Conservation (phyloP, 2,888 invertebrate genomes). For the Napeogenes sylphis region DNA sequence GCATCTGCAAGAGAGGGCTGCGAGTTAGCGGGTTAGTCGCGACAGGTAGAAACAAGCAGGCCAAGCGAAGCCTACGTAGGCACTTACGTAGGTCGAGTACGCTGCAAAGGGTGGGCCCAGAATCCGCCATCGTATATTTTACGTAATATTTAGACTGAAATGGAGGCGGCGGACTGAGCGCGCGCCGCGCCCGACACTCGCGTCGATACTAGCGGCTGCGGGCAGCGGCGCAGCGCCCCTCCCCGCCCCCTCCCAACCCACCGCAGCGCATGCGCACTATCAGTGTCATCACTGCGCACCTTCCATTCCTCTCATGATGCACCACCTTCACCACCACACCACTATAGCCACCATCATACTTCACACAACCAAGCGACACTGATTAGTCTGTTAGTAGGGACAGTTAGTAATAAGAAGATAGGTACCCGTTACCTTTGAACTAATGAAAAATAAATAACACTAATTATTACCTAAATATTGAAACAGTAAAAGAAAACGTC, state of each 20-base stretch:
- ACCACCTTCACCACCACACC: constrained; percentile 22
- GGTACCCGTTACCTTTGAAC: no score
- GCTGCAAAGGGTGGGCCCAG: constrained; percentile 72
- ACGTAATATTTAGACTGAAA: constrained; percentile 61
- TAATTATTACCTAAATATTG: no score
- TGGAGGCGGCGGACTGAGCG: constrained; percentile 59
- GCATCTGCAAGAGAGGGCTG: constrained; percentile 88
- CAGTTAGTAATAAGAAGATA: no score
- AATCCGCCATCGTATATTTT: constrained; percentile 69
- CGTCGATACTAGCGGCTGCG: constrained; percentile 73
- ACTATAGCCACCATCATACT: constrained; percentile 18
- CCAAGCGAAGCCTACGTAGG: constrained; percentile 40
- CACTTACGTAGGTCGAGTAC: constrained; percentile 72
- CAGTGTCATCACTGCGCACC: constrained; percentile 35
- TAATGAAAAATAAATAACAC: no score
- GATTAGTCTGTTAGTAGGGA: constrained; percentile 8
- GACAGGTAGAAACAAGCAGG: constrained; percentile 60
- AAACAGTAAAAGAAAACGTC: no score
- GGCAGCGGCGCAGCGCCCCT: constrained; percentile 49
- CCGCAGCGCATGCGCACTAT: constrained; percentile 39
- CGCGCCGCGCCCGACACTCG: constrained; percentile 75
- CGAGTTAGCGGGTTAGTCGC: constrained; percentile 77
- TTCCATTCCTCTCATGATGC: constrained; percentile 32
- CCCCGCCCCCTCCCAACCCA: constrained; percentile 30
- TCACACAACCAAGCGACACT: constrained; percentile 17